Evolutionary conservation across 2,797 vertebrate species (phyloP), one percentile per base, ranked within the genome.

Genomic region (Craterocephalus amniculus): DNA sequence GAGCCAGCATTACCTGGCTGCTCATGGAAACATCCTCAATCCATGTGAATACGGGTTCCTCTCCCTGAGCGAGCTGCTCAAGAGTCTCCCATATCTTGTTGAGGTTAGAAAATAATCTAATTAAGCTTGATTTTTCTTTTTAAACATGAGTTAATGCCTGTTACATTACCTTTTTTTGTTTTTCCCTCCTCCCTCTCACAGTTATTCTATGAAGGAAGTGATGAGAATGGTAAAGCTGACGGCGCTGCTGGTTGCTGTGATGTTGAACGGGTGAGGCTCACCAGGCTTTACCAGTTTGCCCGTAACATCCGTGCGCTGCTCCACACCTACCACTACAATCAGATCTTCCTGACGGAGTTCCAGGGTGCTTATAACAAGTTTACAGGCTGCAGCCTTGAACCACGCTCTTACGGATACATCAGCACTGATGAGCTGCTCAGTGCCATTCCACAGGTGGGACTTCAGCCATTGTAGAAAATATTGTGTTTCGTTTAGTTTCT

Each of bases 1-100:
- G 64, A 95, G 93, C 56, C 93, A 84, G 20, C 92, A 76, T 35
- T 99, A 99, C 71, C 93, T 94, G 87, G 31, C 54, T 1, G 76
- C 88, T 32, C 94, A 97, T 0, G 91, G 87, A 8, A 63, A 85
- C 48, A 77, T 82, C 0, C 96, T 99, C 51, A 98, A 98, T 89
- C 97, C 98, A 7, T 98, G 96, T 87, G 98, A 99, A 94, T 99
- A 99, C 70, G 98, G 98, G 63, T 99, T 98, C 87, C 95, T 99
- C 83, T 98, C 97, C 24, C 92, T 99, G 80, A 93, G 94, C 6
- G 98, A 99, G 76, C 93, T 99, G 55, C 93, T 99, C 24, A 98
- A 97, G 92, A 99, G 97, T 72, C 92, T 99, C 84, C 97, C 97
- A 22, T 98, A 97, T 86, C 92, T 99, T 16, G 95, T 99, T 63